phyloP scores from a whole-genome alignment of 2,113 vertebrate species.

The rabbit (Oryctolagus cuniculus) region mOryCun1.1 NC_091441.1:29022001-29022500 shows the following conservation, averaged over 20 bases:
- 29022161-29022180: neutral
- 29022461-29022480: neutral
- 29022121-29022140: neutral
- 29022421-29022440: neutral
- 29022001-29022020: neutral
- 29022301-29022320: rapidly evolving
- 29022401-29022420: neutral
- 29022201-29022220: neutral
- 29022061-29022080: neutral
- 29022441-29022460: neutral
- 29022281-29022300: neutral
- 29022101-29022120: neutral
- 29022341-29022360: neutral
- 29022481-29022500: neutral
- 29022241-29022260: neutral
- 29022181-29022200: neutral
- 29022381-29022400: neutral
- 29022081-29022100: neutral
- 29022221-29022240: neutral
- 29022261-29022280: neutral
- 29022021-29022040: neutral
- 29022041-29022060: neutral
- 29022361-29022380: neutral
- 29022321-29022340: neutral
- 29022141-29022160: neutral